Evolutionary conservation across 2,888 invertebrate genomes (phyloP).

Genomic region (Adineta ricciae): DNA sequence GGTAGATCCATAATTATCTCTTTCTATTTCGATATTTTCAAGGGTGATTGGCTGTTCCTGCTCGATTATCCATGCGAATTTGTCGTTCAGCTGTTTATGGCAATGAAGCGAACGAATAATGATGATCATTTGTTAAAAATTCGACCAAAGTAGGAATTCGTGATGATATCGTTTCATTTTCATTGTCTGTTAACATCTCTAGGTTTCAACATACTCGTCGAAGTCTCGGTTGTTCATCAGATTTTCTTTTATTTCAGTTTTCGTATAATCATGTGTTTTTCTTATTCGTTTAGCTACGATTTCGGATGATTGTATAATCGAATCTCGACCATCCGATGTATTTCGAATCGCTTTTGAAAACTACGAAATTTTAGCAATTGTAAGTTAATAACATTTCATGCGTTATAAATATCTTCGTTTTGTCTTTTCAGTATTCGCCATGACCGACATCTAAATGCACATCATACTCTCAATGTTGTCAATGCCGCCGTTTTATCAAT

Average conservation of each 20-base stretch:
- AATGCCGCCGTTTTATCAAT: too few species aligned
- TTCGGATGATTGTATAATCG: background rate
- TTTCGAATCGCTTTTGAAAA: background rate
- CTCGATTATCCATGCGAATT: slow-evolving; percentile 7
- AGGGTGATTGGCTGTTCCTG: background rate
- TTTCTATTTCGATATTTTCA: background rate
- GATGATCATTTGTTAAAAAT: background rate
- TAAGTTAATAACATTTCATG: background rate
- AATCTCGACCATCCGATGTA: background rate
- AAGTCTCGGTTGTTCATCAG: background rate
- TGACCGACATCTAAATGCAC: background rate
- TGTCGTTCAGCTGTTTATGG: background rate
- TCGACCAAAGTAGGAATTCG: background rate
- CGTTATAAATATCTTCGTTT: background rate
- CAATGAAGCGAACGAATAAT: background rate
- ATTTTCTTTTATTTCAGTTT: too few species aligned
- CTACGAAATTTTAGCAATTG: background rate
- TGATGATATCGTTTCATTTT: background rate
- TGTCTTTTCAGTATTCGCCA: background rate
- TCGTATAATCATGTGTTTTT: too few species aligned
- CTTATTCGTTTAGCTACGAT: background rate
- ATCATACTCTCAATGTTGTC: too few species aligned
- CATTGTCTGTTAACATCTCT: background rate
- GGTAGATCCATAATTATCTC: too few species aligned
- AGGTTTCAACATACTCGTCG: background rate